Conservation (phyloP, 2,113 vertebrate genomes). For the Proterorhinus semilunaris region DNA sequence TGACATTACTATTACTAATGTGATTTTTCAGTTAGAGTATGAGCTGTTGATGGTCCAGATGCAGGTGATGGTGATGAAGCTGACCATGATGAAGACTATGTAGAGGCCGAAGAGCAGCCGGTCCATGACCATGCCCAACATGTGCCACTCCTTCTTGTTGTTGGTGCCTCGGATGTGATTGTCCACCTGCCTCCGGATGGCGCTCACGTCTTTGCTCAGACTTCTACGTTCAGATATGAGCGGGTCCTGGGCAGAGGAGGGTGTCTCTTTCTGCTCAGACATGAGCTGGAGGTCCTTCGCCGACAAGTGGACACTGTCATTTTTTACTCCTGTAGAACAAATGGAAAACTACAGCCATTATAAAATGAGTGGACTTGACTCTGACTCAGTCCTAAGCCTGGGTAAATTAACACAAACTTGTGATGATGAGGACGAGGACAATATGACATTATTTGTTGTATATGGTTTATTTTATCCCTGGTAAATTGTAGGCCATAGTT, state of each 20-base stretch:
- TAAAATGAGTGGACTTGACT: too few relatives aligned
- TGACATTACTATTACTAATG: too few relatives aligned
- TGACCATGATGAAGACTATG: slow-evolving; percentile 69
- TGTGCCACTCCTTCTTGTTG: slow-evolving; percentile 66
- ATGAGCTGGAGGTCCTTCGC: too few relatives aligned
- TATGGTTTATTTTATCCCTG: too few relatives aligned
- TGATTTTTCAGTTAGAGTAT: too few relatives aligned
- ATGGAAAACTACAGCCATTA: too few relatives aligned
- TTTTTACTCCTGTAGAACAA: too few relatives aligned
- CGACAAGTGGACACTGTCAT: not conserved
- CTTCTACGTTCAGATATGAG: slow-evolving; percentile 56
- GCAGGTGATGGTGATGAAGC: slow-evolving; percentile 70
- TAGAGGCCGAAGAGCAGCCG: slow-evolving; percentile 73
- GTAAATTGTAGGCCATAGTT: too few relatives aligned
- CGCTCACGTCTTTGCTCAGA: slow-evolving; percentile 52
- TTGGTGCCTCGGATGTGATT: slow-evolving; percentile 30
- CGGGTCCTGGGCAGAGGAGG: slow-evolving; percentile 4
- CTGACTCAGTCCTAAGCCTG: too few relatives aligned
- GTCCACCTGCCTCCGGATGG: slow-evolving; percentile 62
- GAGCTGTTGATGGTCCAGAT: slow-evolving; percentile 50
- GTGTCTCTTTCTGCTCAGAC: not conserved
- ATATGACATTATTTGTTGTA: too few relatives aligned
- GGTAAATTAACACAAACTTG: too few relatives aligned
- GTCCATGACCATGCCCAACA: slow-evolving; percentile 74
- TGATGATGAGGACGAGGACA: too few relatives aligned